Evolutionary conservation across 2,797 vertebrate genomes (phyloP).

Genomic region (Perodicticus potto): DNA sequence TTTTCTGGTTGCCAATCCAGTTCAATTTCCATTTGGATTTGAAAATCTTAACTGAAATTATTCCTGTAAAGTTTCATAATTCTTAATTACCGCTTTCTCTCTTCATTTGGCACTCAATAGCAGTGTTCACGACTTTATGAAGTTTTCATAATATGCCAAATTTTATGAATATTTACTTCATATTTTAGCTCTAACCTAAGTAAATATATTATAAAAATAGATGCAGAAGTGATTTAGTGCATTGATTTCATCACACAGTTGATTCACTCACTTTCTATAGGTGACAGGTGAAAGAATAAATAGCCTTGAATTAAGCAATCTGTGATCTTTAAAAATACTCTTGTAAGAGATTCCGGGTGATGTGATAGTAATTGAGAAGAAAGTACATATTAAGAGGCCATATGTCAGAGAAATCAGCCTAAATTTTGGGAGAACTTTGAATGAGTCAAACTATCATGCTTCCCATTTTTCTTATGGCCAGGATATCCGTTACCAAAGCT

Average conservation of each 20-base stretch:
- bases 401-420: constrained; percentile 9
- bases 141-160: constrained; percentile 6
- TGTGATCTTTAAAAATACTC: background rate
- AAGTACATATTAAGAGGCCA: background rate
- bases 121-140: background rate
- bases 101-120: background rate
- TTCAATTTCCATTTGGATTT: constrained; percentile 49
- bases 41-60: constrained; percentile 47
- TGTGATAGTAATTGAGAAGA: constrained; percentile 21
- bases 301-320: constrained; percentile 14
- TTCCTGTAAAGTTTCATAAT: constrained; percentile 53
- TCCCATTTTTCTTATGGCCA: constrained; percentile 66
- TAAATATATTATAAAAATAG: constrained; percentile 49
- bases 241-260: constrained; percentile 49
- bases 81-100: background rate
- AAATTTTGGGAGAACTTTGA: background rate
- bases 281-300: constrained; percentile 30
- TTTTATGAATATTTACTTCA: constrained; percentile 39
- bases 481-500: constrained; percentile 81
- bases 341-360: constrained; percentile 14
- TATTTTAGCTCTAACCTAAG: constrained; percentile 49
- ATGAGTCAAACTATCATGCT: constrained; percentile 51
- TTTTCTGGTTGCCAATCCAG: background rate
- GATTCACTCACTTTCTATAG: background rate
- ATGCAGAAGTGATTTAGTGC: background rate